A percentile compares a stretch with the other conserved stretches of the same genome.
These are phyloP conservation scores for Stictonetta naevosa DNA, from an alignment of 2,113 vertebrate species.

Conservation along the genomic window DNA sequence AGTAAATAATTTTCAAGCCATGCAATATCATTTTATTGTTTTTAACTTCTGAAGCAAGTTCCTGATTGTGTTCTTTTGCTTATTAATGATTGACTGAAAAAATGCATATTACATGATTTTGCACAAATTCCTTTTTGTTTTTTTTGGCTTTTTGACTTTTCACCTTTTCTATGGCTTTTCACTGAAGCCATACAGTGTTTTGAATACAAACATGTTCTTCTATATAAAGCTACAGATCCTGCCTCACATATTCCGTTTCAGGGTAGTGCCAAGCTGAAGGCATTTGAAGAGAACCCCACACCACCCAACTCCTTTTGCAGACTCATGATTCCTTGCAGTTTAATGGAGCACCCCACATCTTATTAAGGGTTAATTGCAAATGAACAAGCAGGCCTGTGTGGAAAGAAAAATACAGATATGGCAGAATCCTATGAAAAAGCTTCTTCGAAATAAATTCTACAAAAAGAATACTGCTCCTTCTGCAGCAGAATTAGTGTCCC, in stretches of 20 bases:
- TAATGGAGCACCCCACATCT: not conserved
- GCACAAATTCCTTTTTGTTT: not conserved
- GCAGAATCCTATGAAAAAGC: not conserved
- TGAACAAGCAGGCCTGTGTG: not conserved
- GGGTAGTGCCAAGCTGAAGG: not conserved
- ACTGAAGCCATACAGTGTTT: not conserved
- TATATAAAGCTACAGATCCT: accelerated
- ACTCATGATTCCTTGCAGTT: not conserved
- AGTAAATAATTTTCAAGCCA: not conserved
- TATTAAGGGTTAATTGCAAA: not conserved
- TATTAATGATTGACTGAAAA: not conserved
- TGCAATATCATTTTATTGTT: not conserved
- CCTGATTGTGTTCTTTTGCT: not conserved
- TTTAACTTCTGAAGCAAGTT: not conserved
- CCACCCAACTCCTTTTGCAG: not conserved
- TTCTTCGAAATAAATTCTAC: not conserved
- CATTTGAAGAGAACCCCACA: not conserved
- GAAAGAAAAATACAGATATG: not conserved
- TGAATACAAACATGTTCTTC: not conserved
- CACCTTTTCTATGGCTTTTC: not conserved
- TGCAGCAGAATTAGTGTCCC: not conserved
- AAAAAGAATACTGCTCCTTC: not conserved
- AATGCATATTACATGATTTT: not conserved
- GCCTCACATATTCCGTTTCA: not conserved
- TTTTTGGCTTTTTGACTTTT: too few relatives aligned